Evolutionary conservation across 64 coral and sea anemone genomes (phyloP).

Genomic region (Pachyseris speciosa): DNA sequence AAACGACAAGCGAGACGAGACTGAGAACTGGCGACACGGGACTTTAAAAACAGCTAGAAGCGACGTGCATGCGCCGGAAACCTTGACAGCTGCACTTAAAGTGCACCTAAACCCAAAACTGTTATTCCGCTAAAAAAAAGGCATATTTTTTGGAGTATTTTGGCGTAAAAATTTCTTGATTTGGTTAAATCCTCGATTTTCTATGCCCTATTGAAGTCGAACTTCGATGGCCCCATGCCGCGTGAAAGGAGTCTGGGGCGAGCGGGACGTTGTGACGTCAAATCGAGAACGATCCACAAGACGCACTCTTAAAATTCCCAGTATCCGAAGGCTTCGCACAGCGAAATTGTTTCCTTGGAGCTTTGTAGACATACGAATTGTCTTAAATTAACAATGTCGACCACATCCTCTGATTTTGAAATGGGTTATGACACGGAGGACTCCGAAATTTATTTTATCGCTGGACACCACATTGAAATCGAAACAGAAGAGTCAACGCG

Average conservation of each 20-base stretch:
- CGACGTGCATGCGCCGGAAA: no score
- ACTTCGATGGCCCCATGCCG: background rate
- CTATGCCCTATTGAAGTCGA: constrained; percentile 11
- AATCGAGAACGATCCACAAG: background rate
- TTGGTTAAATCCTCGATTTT: constrained; percentile 34
- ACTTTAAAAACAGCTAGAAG: no score
- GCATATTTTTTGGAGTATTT: constrained; percentile 11
- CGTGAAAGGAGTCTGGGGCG: background rate
- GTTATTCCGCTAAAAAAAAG: background rate
- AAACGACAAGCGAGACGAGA: no score
- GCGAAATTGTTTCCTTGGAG: background rate
- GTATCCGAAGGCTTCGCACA: background rate
- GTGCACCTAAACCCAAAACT: constrained; percentile 8
- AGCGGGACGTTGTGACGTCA: background rate
- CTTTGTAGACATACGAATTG: background rate
- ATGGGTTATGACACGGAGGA: no score
- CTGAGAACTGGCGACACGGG: no score
- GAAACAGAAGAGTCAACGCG: background rate
- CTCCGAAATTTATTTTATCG: no score
- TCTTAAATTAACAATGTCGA: no score
- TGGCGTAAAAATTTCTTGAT: constrained; percentile 9
- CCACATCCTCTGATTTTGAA: no score
- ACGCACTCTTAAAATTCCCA: background rate
- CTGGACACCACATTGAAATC: no score
- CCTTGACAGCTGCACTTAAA: no score